Evolutionary conservation across 2,113 vertebrate species (phyloP).

Genomic region (Arizona elegans): DNA sequence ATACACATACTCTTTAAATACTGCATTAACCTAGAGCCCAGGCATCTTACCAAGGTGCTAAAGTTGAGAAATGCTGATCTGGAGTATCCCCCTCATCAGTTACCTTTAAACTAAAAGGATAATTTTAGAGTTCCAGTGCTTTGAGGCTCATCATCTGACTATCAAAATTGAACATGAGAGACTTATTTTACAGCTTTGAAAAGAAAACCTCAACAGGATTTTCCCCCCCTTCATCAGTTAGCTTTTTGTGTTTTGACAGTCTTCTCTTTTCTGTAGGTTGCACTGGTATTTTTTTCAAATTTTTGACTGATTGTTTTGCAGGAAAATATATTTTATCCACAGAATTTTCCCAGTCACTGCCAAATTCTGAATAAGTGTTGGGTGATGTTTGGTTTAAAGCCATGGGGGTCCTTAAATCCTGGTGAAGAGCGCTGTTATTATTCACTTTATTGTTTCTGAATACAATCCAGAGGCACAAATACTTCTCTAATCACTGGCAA

Average conservation of each 20-base stretch:
- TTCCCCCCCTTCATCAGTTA: background rate
- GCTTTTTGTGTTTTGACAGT: background rate
- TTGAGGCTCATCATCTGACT: background rate
- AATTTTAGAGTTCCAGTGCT: background rate
- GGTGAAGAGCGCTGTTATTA: constrained; percentile 23
- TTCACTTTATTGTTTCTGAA: constrained; percentile 24
- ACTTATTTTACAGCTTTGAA: background rate
- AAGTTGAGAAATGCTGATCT: background rate
- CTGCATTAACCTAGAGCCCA: background rate
- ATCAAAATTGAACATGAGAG: background rate
- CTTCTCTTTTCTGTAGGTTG: background rate
- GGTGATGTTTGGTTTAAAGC: background rate
- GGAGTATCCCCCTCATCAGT: background rate
- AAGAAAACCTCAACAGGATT: background rate
- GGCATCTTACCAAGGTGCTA: background rate
- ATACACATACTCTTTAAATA: background rate
- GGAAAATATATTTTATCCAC: background rate
- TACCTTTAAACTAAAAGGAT: background rate
- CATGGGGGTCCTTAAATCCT: background rate
- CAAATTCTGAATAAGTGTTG: background rate
- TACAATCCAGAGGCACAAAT: constrained; percentile 38
- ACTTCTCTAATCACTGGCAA: constrained; percentile 56
- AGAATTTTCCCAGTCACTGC: background rate
- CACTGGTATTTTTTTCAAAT: background rate
- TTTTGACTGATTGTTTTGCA: background rate